phyloP scores from a whole-genome alignment of 2,888 invertebrate species.

The Trissoscelio sp. region DNA sequence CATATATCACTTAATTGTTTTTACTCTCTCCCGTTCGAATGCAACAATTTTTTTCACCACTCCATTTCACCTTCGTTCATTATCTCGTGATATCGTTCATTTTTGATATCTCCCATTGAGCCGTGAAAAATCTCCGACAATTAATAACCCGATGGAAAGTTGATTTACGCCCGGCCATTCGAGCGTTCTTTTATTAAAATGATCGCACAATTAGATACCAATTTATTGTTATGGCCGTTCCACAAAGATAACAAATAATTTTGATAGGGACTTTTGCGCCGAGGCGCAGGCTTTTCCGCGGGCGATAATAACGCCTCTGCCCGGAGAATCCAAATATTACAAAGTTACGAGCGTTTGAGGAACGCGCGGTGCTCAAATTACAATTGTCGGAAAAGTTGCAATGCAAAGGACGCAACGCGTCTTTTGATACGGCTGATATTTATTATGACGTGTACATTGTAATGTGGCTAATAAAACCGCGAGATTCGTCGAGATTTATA shows the following conservation, averaged over 20 bases:
- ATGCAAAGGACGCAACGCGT: conserved; percentile 28
- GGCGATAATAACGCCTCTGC: conserved; percentile 38
- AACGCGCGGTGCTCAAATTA: conserved; percentile 40
- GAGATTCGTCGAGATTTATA: conserved; percentile 61
- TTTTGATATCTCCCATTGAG: conserved; percentile 8
- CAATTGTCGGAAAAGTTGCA: conserved; percentile 51
- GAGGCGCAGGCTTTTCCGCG: conserved; percentile 32
- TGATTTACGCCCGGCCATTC: conserved; percentile 3
- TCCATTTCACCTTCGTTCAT: conserved; percentile 16
- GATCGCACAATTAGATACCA: conserved; percentile 40
- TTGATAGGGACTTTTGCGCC: conserved; percentile 1
- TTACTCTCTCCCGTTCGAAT: conserved; percentile 1
- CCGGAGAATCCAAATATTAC: conserved; percentile 41
- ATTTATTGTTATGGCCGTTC: conserved; percentile 37
- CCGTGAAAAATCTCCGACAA: conserved; percentile 18
- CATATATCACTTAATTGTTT: conserved; percentile 6
- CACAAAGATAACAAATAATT: conserved; percentile 33
- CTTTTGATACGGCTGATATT: conserved; percentile 56
- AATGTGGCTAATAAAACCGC: conserved; percentile 59
- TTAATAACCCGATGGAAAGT: conserved; percentile 26
- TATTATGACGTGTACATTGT: conserved; percentile 57
- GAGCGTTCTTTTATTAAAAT: neutral
- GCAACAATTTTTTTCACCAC: neutral
- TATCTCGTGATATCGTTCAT: conserved; percentile 7
- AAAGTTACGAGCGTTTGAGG: conserved; percentile 47